Evolutionary conservation across 2,888 invertebrate genomes (phyloP).

Genomic region (Hydropsyche betteni): DNA sequence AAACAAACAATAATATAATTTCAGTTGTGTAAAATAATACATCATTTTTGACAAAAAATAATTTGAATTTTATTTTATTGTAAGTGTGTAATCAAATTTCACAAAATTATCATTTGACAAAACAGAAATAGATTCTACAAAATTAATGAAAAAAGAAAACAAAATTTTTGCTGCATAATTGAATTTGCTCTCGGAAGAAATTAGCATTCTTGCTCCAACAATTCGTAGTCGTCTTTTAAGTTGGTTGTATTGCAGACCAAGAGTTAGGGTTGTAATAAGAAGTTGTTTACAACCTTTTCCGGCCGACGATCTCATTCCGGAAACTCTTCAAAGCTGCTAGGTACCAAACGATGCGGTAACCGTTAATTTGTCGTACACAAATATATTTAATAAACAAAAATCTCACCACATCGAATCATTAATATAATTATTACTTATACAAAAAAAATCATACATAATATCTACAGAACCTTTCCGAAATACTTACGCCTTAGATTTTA

Average conservation of each 20-base stretch:
- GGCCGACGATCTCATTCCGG: not conserved
- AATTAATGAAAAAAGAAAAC: not conserved
- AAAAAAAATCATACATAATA: too few species aligned
- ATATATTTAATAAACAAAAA: too few species aligned
- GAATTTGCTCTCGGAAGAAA: not conserved
- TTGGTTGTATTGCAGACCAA: too few species aligned
- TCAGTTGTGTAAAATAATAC: not conserved
- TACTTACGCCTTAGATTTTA: too few species aligned
- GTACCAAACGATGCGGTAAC: not conserved
- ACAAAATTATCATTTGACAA: too few species aligned
- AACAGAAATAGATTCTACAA: not conserved
- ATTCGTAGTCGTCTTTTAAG: not conserved
- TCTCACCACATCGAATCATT: too few species aligned
- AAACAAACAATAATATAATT: not conserved
- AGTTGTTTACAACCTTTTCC: slow-evolving; percentile 17
- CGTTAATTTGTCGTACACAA: too few species aligned
- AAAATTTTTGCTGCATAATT: not conserved
- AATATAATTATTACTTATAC: too few species aligned
- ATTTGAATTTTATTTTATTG: too few species aligned
- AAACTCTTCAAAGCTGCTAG: not conserved
- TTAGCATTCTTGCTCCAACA: not conserved
- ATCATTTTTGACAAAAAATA: not conserved
- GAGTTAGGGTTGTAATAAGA: slow-evolving; percentile 9
- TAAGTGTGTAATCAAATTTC: too few species aligned
- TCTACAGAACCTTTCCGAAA: too few species aligned